phyloP scores from a whole-genome alignment of 2,113 vertebrate genomes.

The Oncorhynchus mykiss region DNA sequence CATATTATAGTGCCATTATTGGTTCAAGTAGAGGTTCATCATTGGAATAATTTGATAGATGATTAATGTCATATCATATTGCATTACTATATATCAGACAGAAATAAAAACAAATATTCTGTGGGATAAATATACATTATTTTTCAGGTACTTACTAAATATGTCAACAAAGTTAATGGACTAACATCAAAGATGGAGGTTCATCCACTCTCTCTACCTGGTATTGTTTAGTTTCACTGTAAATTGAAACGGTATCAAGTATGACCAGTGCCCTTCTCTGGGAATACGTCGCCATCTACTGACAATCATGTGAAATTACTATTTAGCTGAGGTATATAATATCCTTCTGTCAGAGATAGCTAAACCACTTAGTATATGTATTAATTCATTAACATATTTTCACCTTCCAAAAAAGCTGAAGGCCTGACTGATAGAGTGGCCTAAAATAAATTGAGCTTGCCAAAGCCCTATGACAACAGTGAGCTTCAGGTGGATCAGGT shows the following conservation, averaged over 20 bases:
- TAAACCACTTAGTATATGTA: not conserved
- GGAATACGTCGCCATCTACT: slow-evolving; percentile 7
- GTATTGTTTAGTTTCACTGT: not conserved
- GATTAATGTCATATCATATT: not conserved
- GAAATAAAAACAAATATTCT: not conserved
- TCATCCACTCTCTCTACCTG: not conserved
- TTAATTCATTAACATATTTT: not conserved
- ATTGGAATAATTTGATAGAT: not conserved
- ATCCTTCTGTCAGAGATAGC: not conserved
- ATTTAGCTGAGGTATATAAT: not conserved
- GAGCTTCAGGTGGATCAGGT: not conserved
- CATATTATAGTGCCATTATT: not conserved
- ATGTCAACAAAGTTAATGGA: not conserved
- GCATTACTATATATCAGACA: not conserved
- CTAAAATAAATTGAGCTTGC: not conserved
- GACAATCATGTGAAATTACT: not conserved
- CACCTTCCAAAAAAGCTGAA: not conserved
- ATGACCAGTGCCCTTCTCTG: not conserved
- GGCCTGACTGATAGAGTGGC: not conserved
- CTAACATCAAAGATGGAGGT: not conserved
- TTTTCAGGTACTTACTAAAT: not conserved
- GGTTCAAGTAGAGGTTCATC: not conserved
- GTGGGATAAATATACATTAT: not conserved
- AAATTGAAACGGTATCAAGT: not conserved
- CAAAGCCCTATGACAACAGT: slow-evolving; percentile 5